These are phyloP conservation scores for Triplophysa rosa DNA, from an alignment of 2,113 vertebrate genomes.

Conservation along the genomic window DNA sequence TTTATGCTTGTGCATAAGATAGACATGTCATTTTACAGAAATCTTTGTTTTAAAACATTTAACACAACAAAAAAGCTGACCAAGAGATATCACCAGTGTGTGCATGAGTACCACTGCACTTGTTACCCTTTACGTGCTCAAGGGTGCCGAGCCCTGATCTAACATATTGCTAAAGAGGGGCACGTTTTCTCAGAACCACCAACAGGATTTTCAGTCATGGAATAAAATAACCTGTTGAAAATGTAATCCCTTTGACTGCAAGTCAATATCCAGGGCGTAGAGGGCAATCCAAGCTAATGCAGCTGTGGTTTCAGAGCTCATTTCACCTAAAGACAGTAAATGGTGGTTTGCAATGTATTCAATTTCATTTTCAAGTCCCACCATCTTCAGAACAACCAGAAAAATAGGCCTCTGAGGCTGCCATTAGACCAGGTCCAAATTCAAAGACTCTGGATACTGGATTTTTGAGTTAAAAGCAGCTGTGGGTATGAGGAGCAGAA, in stretches of 20 bases:
- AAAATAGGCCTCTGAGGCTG: conserved; percentile 1
- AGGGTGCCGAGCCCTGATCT: background rate
- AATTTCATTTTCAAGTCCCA: conserved; percentile 17
- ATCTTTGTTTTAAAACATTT: no score
- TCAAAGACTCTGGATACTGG: background rate
- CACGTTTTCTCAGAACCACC: background rate
- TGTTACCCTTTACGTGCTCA: background rate
- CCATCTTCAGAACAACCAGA: conserved; percentile 19
- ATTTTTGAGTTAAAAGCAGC: background rate
- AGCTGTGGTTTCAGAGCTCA: background rate
- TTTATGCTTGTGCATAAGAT: no score
- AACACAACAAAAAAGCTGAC: no score
- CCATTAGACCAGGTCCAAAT: conserved; percentile 19
- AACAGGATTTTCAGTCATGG: background rate
- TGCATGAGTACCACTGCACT: background rate
- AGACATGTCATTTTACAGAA: no score
- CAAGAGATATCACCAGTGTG: no score
- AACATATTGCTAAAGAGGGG: background rate
- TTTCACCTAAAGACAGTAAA: conserved; percentile 30
- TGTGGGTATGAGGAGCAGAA: background rate
- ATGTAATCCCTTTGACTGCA: background rate
- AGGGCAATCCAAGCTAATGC: background rate
- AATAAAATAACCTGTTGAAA: background rate
- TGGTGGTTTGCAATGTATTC: conserved; percentile 18
- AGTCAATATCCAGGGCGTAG: background rate